These are phyloP conservation scores for Glaucidium brasilianum DNA, from an alignment of 2,113 vertebrate genomes.

Conservation along the genomic window DNA sequence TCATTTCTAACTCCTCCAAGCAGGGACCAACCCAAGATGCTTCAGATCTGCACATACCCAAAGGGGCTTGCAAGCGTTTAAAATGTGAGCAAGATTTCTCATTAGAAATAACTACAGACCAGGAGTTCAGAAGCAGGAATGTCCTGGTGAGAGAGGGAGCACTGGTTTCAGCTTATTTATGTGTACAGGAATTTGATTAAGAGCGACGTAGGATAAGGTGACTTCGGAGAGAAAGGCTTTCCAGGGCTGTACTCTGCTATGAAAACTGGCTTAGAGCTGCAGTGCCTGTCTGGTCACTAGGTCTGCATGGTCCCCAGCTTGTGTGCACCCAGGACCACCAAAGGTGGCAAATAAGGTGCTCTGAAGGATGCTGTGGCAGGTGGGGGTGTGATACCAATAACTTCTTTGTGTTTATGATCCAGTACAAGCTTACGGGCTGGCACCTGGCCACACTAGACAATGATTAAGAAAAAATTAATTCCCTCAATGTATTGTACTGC, in stretches of 20 bases:
- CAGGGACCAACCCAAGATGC: not conserved
- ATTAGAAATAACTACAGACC: not conserved
- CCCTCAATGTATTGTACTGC: not conserved
- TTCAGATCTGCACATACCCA: not conserved
- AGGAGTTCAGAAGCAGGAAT: not conserved
- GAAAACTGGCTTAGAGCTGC: not conserved
- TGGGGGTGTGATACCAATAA: not conserved
- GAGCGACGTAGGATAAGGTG: not conserved
- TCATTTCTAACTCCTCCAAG: not conserved
- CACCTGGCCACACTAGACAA: not conserved
- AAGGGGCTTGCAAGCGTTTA: not conserved
- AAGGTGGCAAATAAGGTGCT: not conserved
- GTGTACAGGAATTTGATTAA: not conserved
- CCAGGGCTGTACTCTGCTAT: not conserved
- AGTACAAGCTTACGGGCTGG: not conserved
- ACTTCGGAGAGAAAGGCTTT: not conserved
- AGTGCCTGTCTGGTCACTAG: fast-evolving
- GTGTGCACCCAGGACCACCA: not conserved
- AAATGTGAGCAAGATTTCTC: not conserved
- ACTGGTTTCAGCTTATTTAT: not conserved
- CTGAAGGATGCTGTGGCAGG: not conserved
- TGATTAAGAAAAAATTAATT: not conserved
- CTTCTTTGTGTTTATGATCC: not conserved
- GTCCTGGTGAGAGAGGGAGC: not conserved
- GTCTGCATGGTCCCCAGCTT: not conserved